These are phyloP conservation scores for Macroglossus sobrinus DNA, from an alignment of 2,113 vertebrate genomes.

Conservation along the genomic window DNA sequence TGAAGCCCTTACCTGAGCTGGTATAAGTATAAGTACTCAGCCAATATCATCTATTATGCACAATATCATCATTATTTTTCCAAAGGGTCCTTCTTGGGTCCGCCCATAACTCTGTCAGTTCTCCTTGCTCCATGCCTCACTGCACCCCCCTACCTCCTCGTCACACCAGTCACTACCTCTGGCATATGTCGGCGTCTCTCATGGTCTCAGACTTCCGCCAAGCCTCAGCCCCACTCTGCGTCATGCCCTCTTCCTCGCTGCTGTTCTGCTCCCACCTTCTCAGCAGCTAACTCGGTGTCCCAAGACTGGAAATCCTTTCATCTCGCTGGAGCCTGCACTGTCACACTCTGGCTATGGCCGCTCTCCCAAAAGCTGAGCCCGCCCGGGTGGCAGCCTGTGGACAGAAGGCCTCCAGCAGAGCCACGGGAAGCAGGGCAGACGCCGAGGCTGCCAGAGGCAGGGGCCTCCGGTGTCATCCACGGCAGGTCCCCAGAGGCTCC, in stretches of 20 bases:
- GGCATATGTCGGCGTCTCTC: accelerated
- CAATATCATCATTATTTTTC: neutral
- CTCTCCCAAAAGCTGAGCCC: neutral
- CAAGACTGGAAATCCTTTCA: accelerated
- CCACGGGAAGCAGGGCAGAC: accelerated
- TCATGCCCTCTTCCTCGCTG: no score
- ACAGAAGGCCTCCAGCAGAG: neutral
- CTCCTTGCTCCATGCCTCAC: neutral
- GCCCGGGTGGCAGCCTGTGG: accelerated
- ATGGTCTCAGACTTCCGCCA: neutral
- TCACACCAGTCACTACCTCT: neutral
- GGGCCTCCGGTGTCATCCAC: neutral
- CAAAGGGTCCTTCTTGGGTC: no score
- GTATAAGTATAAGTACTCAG: neutral
- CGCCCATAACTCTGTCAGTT: neutral
- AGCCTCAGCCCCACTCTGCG: accelerated
- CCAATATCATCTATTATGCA: no score
- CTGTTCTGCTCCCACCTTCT: neutral
- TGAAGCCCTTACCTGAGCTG: neutral
- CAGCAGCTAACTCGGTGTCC: neutral
- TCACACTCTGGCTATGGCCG: accelerated
- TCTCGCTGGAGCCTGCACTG: neutral
- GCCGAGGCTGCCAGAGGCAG: neutral
- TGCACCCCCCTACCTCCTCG: no score
- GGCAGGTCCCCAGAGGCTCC: neutral